Evolutionary conservation across 30 jellyfish, hydroid and myxozoan genomes (phyloP).

Genomic region (Chrysaora quinquecirrha): DNA sequence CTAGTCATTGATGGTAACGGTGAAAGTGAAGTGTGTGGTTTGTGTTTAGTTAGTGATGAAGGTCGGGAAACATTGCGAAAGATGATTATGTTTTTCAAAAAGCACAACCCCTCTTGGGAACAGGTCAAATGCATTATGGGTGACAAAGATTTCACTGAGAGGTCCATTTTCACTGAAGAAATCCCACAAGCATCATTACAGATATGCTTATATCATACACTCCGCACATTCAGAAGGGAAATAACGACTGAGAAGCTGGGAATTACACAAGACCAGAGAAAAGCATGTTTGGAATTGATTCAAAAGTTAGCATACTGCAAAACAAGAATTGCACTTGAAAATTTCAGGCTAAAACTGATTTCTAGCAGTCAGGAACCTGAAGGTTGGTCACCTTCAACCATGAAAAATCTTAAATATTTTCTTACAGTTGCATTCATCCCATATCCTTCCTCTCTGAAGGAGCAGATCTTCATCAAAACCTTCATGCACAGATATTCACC

Average conservation of each 20-base stretch:
- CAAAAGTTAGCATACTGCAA: too few relatives aligned
- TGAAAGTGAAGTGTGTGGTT: constrained; percentile 43
- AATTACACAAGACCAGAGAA: constrained; percentile 31
- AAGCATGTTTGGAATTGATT: constrained; percentile 8
- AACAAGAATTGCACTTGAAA: too few relatives aligned
- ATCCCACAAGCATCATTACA: constrained; percentile 36
- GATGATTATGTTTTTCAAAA: constrained; percentile 11
- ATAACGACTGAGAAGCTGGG: constrained; percentile 46
- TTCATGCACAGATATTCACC: too few relatives aligned
- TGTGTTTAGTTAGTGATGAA: constrained; percentile 27
- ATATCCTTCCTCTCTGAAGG: too few relatives aligned
- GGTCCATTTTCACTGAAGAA: constrained; percentile 23
- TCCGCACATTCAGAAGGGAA: constrained; percentile 60
- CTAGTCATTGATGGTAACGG: constrained; percentile 61
- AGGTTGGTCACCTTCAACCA: too few relatives aligned
- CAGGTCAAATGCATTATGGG: constrained; percentile 20
- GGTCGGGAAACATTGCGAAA: constrained; percentile 5
- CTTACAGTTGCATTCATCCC: too few relatives aligned
- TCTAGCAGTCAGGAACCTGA: too few relatives aligned
- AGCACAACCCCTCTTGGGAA: constrained; percentile 28
- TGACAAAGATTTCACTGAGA: constrained; percentile 48
- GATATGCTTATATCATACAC: constrained; percentile 58
- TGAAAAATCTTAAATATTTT: too few relatives aligned
- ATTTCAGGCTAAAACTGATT: too few relatives aligned
- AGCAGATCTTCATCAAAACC: too few relatives aligned